These are phyloP conservation scores for Cylindroiulus punctatus DNA, from an alignment of 2,888 invertebrate genomes.

Conservation along the genomic window DNA sequence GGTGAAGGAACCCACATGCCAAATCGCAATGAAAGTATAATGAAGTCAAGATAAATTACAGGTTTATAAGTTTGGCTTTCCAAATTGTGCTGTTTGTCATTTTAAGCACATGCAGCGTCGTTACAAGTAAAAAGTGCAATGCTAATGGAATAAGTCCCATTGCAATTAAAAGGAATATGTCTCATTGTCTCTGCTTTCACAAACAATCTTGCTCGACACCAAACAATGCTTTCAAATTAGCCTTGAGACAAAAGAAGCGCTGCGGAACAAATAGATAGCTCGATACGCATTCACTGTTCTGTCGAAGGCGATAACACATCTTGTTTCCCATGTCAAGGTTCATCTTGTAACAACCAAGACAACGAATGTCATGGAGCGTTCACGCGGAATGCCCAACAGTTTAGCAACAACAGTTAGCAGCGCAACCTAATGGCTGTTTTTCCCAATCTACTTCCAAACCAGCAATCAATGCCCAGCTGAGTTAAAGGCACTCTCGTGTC, in stretches of 20 bases:
- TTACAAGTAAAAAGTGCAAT: too few relatives aligned
- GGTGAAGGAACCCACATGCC: too few relatives aligned
- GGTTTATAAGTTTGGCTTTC: too few relatives aligned
- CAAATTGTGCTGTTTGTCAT: too few relatives aligned
- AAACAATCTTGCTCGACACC: background rate
- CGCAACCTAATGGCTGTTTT: background rate
- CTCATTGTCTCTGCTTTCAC: background rate
- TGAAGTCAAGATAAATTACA: too few relatives aligned
- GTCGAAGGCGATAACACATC: background rate
- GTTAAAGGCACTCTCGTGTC: background rate
- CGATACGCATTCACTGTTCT: background rate
- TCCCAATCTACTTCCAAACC: background rate
- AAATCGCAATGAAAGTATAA: too few relatives aligned
- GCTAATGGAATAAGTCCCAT: too few relatives aligned
- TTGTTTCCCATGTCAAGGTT: background rate
- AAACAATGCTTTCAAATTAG: background rate
- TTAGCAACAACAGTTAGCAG: background rate
- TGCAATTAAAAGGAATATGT: too few relatives aligned
- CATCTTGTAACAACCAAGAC: conserved; percentile 1
- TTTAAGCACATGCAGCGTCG: too few relatives aligned
- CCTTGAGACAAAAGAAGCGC: background rate
- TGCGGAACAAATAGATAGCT: background rate
- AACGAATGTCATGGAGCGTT: background rate
- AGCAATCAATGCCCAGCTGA: background rate
- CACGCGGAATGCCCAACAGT: conserved; percentile 1